Evolutionary conservation across 1,140 invertebrate genomes (phyloP).

Genomic region (Bombus breviceps): DNA sequence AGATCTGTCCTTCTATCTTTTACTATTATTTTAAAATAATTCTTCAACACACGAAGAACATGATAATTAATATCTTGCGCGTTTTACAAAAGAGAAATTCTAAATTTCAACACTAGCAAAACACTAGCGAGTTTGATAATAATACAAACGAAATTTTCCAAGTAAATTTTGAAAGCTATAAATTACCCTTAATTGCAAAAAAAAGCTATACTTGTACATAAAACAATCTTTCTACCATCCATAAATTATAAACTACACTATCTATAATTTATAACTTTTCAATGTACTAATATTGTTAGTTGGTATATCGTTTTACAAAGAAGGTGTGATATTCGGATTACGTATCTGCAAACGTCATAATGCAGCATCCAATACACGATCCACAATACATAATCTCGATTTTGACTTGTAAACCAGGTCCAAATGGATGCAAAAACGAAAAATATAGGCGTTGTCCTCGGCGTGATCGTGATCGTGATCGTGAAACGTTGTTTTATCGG

Average conservation of each 20-base stretch:
- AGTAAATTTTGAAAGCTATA: not conserved
- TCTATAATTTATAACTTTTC: too few species aligned
- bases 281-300: too few species aligned
- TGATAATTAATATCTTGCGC: too few species aligned
- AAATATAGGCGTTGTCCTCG: constrained; percentile 32
- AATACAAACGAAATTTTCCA: not conserved
- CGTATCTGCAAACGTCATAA: too few species aligned
- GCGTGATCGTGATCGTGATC: not conserved
- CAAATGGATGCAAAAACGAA: not conserved
- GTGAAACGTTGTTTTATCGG: constrained; percentile 35
- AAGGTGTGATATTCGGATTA: too few species aligned
- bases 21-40: not conserved
- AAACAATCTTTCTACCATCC: too few species aligned
- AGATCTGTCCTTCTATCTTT: too few species aligned
- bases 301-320: too few species aligned
- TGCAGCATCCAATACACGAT: too few species aligned
- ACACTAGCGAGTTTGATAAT: not conserved
- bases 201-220: too few species aligned
- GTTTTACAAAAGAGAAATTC: too few species aligned
- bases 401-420: not conserved
- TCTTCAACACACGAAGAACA: not conserved
- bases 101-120: not conserved
- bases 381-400: not conserved
- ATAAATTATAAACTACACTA: too few species aligned
- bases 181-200: not conserved